phyloP scores from a whole-genome alignment of 2,888 invertebrate genomes.

The Catonia carolina region DNA sequence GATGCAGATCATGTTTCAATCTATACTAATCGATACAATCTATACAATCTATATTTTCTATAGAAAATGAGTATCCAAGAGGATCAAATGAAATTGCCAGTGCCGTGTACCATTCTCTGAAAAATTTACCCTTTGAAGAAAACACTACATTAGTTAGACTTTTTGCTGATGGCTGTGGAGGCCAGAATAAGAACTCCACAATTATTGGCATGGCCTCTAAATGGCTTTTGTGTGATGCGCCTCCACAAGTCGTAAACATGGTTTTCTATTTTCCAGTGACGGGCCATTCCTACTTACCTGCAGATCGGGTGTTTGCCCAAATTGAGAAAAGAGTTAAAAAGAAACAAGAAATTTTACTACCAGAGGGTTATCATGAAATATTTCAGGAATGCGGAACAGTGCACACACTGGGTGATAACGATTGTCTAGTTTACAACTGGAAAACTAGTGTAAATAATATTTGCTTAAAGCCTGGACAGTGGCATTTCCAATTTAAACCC shows the following conservation, averaged over 20 bases:
- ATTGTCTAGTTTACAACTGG: slow-evolving; percentile 28
- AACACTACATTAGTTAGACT: slow-evolving; percentile 20
- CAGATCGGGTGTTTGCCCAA: slow-evolving; percentile 33
- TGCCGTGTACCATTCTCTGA: slow-evolving; percentile 19
- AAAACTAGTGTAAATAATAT: slow-evolving; percentile 21
- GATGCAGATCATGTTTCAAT: neutral
- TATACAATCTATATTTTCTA: no score
- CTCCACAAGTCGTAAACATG: slow-evolving; percentile 12
- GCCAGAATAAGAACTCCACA: slow-evolving; percentile 30
- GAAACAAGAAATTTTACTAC: slow-evolving; percentile 27
- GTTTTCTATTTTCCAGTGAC: slow-evolving; percentile 17
- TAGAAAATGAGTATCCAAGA: slow-evolving; percentile 26
- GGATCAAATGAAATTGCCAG: slow-evolving; percentile 28
- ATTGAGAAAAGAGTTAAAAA: slow-evolving; percentile 34
- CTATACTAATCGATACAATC: no score
- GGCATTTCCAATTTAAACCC: slow-evolving; percentile 19
- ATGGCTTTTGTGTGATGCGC: slow-evolving; percentile 20
- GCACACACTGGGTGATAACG: slow-evolving; percentile 21
- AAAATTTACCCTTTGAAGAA: slow-evolving; percentile 6
- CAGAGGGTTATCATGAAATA: slow-evolving; percentile 28
- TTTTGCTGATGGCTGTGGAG: slow-evolving; percentile 29
- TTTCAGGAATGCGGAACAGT: slow-evolving; percentile 28
- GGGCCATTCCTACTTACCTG: slow-evolving; percentile 21
- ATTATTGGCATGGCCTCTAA: slow-evolving; percentile 26
- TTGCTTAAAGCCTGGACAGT: slow-evolving; percentile 1